Evolutionary conservation across 2,888 invertebrate species (phyloP).

Genomic region (Archips crataeganus): DNA sequence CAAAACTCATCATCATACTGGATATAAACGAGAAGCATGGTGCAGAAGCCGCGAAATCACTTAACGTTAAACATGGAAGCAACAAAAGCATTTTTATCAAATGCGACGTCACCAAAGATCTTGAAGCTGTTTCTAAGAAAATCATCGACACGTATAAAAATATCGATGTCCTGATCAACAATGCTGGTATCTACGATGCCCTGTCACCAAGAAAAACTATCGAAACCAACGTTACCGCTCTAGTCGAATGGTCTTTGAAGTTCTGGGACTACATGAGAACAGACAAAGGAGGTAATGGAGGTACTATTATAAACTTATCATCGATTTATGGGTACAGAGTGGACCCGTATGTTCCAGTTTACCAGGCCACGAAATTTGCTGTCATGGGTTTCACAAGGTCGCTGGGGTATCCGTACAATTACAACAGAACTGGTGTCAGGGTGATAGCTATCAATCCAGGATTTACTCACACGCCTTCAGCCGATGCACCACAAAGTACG

Average conservation of each 20-base stretch:
- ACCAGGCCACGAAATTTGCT: conserved; percentile 86
- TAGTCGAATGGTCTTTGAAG: conserved; percentile 75
- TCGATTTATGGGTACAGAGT: conserved; percentile 86
- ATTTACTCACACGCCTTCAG: conserved; percentile 74
- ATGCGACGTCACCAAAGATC: conserved; percentile 80
- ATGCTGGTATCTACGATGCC: conserved; percentile 70
- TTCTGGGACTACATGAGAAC: conserved; percentile 86
- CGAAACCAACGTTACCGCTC: conserved; percentile 66
- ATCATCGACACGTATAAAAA: conserved; percentile 61
- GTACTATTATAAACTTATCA: conserved; percentile 88
- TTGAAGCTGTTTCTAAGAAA: conserved; percentile 68
- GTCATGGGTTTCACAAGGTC: conserved; percentile 83
- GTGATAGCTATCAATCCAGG: conserved; percentile 85
- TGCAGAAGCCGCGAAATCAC: conserved; percentile 64
- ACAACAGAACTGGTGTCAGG: conserved; percentile 77
- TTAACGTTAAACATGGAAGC: conserved; percentile 74
- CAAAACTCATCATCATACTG: conserved; percentile 55
- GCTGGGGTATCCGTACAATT: conserved; percentile 74
- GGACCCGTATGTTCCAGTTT: conserved; percentile 82
- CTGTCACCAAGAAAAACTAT: conserved; percentile 55
- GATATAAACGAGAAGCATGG: conserved; percentile 65
- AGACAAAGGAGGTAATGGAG: conserved; percentile 85
- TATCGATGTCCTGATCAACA: conserved; percentile 76
- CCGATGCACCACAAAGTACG: conserved; percentile 41
- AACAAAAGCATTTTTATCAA: conserved; percentile 76